These are phyloP conservation scores for Podarcis cretensis DNA, from an alignment of 2,113 vertebrate species.

Conservation along the genomic window DNA sequence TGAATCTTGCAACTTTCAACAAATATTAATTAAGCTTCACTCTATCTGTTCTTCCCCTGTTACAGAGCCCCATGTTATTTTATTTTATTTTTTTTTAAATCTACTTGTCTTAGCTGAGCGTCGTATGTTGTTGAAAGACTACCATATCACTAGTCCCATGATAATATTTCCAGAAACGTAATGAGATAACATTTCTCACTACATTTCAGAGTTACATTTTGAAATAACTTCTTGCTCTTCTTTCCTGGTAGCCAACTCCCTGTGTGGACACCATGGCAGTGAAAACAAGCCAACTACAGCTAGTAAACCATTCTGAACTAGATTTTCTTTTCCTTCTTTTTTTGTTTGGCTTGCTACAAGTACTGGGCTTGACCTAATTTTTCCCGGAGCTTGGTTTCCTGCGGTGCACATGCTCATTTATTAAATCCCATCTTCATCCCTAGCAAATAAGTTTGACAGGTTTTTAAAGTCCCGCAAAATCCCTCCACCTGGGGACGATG, in stretches of 20 bases:
- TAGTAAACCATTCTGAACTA: neutral
- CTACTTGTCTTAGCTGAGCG: neutral
- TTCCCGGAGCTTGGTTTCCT: neutral
- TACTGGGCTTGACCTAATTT: neutral
- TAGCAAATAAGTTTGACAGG: neutral
- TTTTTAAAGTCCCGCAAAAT: neutral
- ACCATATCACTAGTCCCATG: neutral
- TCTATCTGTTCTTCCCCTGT: neutral
- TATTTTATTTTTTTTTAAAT: neutral
- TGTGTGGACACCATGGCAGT: neutral
- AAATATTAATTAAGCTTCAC: neutral
- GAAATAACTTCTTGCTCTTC: slow-evolving; percentile 13
- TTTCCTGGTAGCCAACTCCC: neutral
- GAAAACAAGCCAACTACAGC: neutral
- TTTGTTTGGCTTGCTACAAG: neutral
- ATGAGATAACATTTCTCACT: neutral
- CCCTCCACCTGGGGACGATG: neutral
- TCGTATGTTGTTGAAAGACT: neutral
- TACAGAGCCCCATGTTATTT: neutral
- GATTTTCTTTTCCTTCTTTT: neutral
- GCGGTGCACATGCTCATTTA: neutral
- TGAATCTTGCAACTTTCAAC: neutral
- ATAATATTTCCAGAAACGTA: neutral
- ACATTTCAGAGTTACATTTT: slow-evolving; percentile 9
- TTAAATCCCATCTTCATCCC: neutral